Conservation (phyloP, 1,140 invertebrate species). For the Scaptomyza hsui region DNA sequence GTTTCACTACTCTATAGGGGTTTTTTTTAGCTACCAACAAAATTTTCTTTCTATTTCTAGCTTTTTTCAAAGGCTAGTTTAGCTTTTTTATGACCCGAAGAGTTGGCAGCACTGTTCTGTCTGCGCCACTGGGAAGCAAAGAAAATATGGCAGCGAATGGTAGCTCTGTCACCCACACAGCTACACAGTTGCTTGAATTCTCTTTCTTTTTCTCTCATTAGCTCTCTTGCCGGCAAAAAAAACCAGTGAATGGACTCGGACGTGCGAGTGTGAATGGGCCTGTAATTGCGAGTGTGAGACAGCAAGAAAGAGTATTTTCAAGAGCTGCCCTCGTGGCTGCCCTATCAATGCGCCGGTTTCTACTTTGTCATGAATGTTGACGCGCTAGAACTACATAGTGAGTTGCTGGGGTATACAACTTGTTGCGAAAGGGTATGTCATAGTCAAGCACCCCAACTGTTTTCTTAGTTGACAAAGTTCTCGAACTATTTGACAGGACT, state of each 20-base stretch:
- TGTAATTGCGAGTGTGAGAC: conserved; percentile 4
- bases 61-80: too few relatives aligned
- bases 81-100: too few relatives aligned
- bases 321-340: conserved; percentile 10
- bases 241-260: conserved; percentile 36
- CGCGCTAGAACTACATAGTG: neutral
- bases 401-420: too few relatives aligned
- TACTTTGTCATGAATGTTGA: neutral
- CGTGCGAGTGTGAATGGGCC: conserved; percentile 12
- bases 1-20: too few relatives aligned
- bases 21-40: too few relatives aligned
- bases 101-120: too few relatives aligned
- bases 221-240: conserved; percentile 26
- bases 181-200: conserved; percentile 14
- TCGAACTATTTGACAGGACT: neutral
- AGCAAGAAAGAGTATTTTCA: conserved; percentile 4
- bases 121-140: too few relatives aligned
- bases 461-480: neutral
- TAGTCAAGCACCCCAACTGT: neutral
- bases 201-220: neutral
- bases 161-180: conserved; percentile 31
- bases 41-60: too few relatives aligned
- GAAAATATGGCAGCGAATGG: conserved; percentile 14
- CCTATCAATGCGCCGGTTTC: neutral
- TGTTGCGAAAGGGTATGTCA: neutral